These are phyloP conservation scores for Euzetes globulus DNA, from an alignment of 2,888 invertebrate genomes.

Conservation along the genomic window DNA sequence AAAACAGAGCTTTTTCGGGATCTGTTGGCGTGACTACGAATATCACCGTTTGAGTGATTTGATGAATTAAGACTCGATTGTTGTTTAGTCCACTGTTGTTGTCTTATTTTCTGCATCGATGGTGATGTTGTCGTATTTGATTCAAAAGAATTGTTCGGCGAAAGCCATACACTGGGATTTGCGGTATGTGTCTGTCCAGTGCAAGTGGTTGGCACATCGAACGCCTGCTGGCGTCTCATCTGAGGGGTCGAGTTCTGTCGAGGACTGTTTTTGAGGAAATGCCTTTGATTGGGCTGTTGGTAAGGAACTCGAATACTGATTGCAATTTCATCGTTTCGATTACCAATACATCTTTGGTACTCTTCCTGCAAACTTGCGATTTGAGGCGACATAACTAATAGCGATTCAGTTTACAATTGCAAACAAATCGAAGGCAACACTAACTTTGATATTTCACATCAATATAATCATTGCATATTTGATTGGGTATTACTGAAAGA, in stretches of 20 bases:
- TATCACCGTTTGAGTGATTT: conserved; percentile 35
- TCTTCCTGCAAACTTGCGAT: conserved; percentile 21
- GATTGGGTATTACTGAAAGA: too few species aligned
- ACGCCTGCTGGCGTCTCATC: conserved; percentile 31
- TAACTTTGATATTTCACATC: neutral
- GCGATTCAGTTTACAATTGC: neutral
- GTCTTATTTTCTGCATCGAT: conserved; percentile 26
- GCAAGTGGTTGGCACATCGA: conserved; percentile 29
- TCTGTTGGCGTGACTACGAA: conserved; percentile 27
- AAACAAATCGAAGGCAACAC: neutral
- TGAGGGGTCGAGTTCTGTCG: conserved; percentile 29
- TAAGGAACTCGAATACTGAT: conserved; percentile 21
- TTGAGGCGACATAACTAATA: conserved; percentile 5
- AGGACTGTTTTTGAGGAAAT: neutral
- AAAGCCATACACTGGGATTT: conserved; percentile 30
- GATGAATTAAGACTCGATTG: conserved; percentile 37
- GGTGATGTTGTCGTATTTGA: conserved; percentile 22
- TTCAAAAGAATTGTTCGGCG: conserved; percentile 35
- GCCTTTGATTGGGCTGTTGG: conserved; percentile 14
- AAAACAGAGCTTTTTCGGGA: conserved; percentile 32
- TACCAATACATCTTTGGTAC: conserved; percentile 7
- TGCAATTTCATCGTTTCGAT: conserved; percentile 10
- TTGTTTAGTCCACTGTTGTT: conserved; percentile 36
- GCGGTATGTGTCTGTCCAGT: neutral
- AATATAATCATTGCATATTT: neutral